phyloP scores from a whole-genome alignment of 2,797 vertebrate species.

The Chromis chromis region DNA sequence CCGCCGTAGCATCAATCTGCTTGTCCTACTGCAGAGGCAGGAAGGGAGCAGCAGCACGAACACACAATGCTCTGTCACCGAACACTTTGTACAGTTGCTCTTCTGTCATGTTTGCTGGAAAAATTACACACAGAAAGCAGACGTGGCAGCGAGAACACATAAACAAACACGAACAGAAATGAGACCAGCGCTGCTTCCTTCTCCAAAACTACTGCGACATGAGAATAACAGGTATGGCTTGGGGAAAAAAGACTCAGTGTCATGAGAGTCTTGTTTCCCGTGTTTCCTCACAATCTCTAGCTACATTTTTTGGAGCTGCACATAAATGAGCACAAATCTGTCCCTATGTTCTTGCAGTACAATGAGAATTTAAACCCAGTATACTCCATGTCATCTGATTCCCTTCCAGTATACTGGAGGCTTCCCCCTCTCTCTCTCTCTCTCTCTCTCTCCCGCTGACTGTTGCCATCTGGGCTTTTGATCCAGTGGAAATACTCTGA shows the following conservation, averaged over 20 bases:
- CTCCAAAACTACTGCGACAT: constrained; percentile 20
- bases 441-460: constrained; percentile 53
- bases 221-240: constrained; percentile 29
- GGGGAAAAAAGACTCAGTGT: not conserved
- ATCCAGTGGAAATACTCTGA: constrained; percentile 67
- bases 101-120: constrained; percentile 59
- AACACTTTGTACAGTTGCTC: constrained; percentile 46
- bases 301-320: constrained; percentile 37
- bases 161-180: constrained; percentile 25
- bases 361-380: constrained; percentile 58
- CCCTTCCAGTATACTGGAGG: constrained; percentile 49
- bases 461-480: constrained; percentile 74
- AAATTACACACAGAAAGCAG: constrained; percentile 40
- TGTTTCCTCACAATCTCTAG: constrained; percentile 11
- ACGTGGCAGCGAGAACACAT: constrained; percentile 28
- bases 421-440: constrained; percentile 37
- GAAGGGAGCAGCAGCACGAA: constrained; percentile 50
- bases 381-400: constrained; percentile 62
- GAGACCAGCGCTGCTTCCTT: constrained; percentile 15
- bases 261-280: not conserved
- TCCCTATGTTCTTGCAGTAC: constrained; percentile 40
- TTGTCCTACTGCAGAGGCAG: constrained; percentile 61
- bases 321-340: constrained; percentile 36
- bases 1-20: constrained; percentile 66
- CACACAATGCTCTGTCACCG: constrained; percentile 41